These are phyloP conservation scores for Erythrocercus mccallii DNA, from an alignment of 2,113 vertebrate species.

Conservation along the genomic window DNA sequence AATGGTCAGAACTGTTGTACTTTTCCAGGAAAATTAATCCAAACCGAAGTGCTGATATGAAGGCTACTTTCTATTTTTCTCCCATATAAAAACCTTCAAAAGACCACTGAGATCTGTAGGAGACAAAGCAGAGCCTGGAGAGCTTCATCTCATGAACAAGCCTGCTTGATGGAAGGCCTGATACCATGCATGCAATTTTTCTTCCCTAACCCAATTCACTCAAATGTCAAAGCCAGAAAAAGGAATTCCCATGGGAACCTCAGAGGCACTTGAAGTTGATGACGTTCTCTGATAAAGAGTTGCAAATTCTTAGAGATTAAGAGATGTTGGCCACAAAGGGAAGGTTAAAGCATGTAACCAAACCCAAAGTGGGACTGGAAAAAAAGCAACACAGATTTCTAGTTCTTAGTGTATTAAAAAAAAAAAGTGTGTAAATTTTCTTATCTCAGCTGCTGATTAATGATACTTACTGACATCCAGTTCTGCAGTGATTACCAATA, in stretches of 20 bases:
- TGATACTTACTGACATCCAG: background rate
- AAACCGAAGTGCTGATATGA: background rate
- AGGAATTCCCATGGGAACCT: background rate
- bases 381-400: background rate
- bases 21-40: background rate
- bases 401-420: background rate
- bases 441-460: background rate
- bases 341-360: background rate
- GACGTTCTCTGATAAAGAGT: background rate
- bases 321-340: background rate
- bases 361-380: background rate
- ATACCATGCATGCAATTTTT: background rate
- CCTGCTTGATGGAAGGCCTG: background rate
- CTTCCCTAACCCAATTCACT: background rate
- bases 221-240: background rate
- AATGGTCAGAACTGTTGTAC: background rate
- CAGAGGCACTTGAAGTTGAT: background rate
- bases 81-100: background rate
- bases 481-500: constrained; percentile 17
- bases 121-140: background rate
- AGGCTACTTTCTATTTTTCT: background rate
- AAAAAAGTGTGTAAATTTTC: background rate
- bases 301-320: background rate
- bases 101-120: background rate
- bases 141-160: background rate